A percentile compares a stretch with the other conserved stretches of the same genome.
Conservation (phyloP, 2,888 invertebrate genomes). For the Leucoma salicis region DNA sequence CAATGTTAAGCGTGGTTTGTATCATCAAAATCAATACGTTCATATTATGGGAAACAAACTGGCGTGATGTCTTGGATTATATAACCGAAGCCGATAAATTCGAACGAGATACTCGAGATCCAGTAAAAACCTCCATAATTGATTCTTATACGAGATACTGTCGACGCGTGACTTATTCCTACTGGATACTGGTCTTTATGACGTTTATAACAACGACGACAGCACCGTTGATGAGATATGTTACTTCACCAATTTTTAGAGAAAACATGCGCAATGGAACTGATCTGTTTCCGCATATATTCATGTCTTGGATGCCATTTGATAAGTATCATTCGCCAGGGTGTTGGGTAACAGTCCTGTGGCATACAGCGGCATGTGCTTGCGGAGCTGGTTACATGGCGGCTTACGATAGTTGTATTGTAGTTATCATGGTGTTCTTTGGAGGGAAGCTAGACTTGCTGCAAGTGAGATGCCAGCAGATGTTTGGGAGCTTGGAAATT, state of each 20-base stretch:
- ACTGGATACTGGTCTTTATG: slow-evolving; percentile 60
- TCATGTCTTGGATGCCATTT: slow-evolving; percentile 68
- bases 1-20: slow-evolving; percentile 66
- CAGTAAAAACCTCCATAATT: slow-evolving; percentile 41
- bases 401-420: slow-evolving; percentile 54
- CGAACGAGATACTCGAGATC: slow-evolving; percentile 49
- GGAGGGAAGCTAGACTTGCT: slow-evolving; percentile 64
- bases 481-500: slow-evolving; percentile 39
- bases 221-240: slow-evolving; percentile 51
- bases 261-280: slow-evolving; percentile 53
- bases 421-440: slow-evolving; percentile 64
- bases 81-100: slow-evolving; percentile 58
- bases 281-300: slow-evolving; percentile 63
- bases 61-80: slow-evolving; percentile 58
- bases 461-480: slow-evolving; percentile 55
- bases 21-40: slow-evolving; percentile 57
- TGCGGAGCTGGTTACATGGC: slow-evolving; percentile 58
- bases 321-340: slow-evolving; percentile 62
- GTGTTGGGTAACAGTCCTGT: slow-evolving; percentile 56
- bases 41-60: slow-evolving; percentile 55
- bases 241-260: slow-evolving; percentile 48
- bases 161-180: slow-evolving; percentile 54
- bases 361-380: slow-evolving; percentile 49
- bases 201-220: slow-evolving; percentile 50
- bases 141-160: slow-evolving; percentile 60